A percentile compares a stretch with the other conserved stretches of the same genome.
Evolutionary conservation across 1,140 invertebrate genomes (phyloP).

Genomic region (Maconellicoccus hirsutus): DNA sequence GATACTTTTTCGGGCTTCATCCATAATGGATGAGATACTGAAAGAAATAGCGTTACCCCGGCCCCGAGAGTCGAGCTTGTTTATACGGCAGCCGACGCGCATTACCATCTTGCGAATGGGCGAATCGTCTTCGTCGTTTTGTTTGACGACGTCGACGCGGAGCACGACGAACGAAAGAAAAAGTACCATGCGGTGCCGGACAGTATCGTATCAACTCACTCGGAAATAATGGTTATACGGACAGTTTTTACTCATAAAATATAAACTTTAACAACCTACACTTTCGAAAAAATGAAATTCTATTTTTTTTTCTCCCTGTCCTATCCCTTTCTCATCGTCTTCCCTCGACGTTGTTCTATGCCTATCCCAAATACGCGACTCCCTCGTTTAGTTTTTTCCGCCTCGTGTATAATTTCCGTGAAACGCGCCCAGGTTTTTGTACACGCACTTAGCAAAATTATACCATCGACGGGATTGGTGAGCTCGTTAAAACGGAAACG

Average conservation of each 20-base stretch:
- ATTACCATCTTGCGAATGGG: constrained; percentile 17
- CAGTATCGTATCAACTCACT: constrained; percentile 19
- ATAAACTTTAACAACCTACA: constrained; percentile 20
- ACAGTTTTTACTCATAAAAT: constrained; percentile 18
- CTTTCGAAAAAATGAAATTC: constrained; percentile 16
- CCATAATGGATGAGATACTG: constrained; percentile 16
- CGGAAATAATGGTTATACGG: constrained; percentile 20
- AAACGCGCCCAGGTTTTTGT: too few species aligned
- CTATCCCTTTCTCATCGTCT: too few species aligned
- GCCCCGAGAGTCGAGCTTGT: background rate
- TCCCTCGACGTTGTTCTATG: too few species aligned
- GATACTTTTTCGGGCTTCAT: constrained; percentile 12
- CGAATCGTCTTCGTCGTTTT: constrained; percentile 18
- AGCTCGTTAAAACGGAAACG: background rate
- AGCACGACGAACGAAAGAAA: background rate
- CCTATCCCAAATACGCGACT: too few species aligned
- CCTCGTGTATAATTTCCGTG: background rate
- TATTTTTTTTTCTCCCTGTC: background rate
- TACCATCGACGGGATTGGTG: background rate
- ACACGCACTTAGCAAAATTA: too few species aligned
- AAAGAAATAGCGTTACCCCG: background rate
- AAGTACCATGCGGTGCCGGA: constrained; percentile 12
- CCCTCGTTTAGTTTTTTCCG: background rate
- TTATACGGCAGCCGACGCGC: constrained; percentile 20
- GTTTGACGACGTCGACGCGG: background rate